Evolutionary conservation across 2,888 invertebrate genomes (phyloP), one percentile per base, ranked within the genome.

Genomic region (Pyralis farinalis): DNA sequence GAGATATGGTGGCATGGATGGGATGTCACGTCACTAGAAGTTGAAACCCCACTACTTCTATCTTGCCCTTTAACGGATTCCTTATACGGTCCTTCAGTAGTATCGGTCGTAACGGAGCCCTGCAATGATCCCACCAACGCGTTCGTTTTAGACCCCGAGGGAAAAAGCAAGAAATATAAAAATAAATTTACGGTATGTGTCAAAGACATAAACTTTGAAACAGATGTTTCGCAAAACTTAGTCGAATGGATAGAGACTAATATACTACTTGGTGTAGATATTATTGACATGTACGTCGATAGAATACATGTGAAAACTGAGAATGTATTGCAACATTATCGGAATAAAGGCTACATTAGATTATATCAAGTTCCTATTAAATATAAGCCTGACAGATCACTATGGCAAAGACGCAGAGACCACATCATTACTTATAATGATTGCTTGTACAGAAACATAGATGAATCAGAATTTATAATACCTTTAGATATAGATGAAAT

Each of bases 341-440:
- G 85, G 43, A 71, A 72, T 39, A 62, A 69, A 52, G 90, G 90
- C 40, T 70, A 83, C 39, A 71, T 91, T 40, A 79, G 89, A 62
- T 64, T 91, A 49, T 87, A 87, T 41, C 72, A 83, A 51, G 82
- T 92, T 64, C 90, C 91, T 60, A 81, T 91, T 66, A 91, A 91
- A 40, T 46, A 73, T 74, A 81, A 74, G 43, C 54, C 61, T 28
- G 58, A 68, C 20, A 69, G 78, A 57, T 69, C 77, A 45, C 61
- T 90, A 25, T 94, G 94, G 91, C 94, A 94, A 65, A 64, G 84
- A 29, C 92, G 94, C 60, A 86, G 95, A 54, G 91, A 94, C 75
- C 95, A 95, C 66, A 79, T 95, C 22, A 89, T 95, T 47, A 92
- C 94, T 0, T 95, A 95, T 71, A 95, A 95, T 70, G 94, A 94